phyloP scores from a whole-genome alignment of 2,888 invertebrate species.

The Bugulina stolonifera region DNA sequence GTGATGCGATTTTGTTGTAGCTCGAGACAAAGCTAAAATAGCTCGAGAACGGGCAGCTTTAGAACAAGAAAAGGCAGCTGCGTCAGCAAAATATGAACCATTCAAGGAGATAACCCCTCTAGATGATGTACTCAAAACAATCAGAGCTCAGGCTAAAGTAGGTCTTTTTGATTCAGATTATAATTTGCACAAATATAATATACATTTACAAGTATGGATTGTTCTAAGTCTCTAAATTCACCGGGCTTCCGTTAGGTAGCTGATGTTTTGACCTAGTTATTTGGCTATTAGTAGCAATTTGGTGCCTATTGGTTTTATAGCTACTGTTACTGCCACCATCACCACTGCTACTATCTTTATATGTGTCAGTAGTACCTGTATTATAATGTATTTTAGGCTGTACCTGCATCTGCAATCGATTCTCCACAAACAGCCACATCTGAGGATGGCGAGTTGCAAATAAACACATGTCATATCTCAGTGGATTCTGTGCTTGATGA shows the following conservation, averaged over 20 bases:
- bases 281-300: background rate
- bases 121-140: background rate
- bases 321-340: background rate
- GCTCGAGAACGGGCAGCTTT: background rate
- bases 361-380: background rate
- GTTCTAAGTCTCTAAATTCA: no score
- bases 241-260: no score
- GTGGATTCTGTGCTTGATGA: background rate
- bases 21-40: slow-evolving; percentile 2
- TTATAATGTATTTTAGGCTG: background rate
- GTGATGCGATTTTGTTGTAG: no score
- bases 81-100: background rate
- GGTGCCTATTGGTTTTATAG: background rate
- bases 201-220: background rate
- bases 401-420: no score
- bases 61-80: background rate
- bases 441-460: background rate
- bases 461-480: background rate
- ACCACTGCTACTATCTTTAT: background rate
- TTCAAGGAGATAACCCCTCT: background rate
- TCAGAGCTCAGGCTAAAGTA: slow-evolving; percentile 18
- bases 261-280: background rate
- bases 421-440: background rate
- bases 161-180: background rate
- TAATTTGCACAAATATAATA: background rate